Base-by-base conservation (phyloP, 2,888 invertebrate species). In the Andrena bicolor region DNA sequence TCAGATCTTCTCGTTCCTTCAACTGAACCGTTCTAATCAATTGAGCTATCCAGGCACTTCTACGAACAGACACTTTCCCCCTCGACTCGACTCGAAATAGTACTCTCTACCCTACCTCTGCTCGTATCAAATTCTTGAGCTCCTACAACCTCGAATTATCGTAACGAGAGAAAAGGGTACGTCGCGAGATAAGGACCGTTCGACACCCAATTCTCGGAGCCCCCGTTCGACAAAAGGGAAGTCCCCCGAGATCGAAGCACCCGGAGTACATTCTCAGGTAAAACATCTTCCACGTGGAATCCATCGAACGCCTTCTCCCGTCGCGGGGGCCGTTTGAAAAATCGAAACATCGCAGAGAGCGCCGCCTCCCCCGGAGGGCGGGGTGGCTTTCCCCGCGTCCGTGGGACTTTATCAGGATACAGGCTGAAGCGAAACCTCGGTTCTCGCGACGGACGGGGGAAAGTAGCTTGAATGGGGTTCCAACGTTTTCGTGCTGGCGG, bases 401-500 rank as follows among this genome's bases (percentile, higher is more conserved):
- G 65, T 56, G 83, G 70, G 78, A 85, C 82, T 86, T 86, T 86
- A 86, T 88, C 86, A 71, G 76, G 72, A 71, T 79, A 80, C 51
- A 63, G 80, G 64, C 66, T 58, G 81, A 80, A 72, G 80, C 83
- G 77, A 86, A 88, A 86, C 80, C 88, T 82, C 82, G 82, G 83
- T 79, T 84, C 83, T 82, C 71, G 70, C 86, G 81, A 77, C 69
- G 75, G 76, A 71, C 72, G 79, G 78, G 71, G 80, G 82, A 76
- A 76, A 74, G 83, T 77, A 73, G 63, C 71, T 74, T 70, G 83
- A 88, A 88, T 83, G 80, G 88, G 84, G 87, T 83, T 83, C 81
- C 84, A 82, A 80, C 88, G 86, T 89, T 90, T 90, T 85, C 89
- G 86, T 83, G 86, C 89, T 80, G 87, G 88, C 84, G 86, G 85